A percentile compares a stretch with the other conserved stretches of the same genome.
Conservation (phyloP, 2,888 invertebrate species). For the Pristionchus mayeri region DNA sequence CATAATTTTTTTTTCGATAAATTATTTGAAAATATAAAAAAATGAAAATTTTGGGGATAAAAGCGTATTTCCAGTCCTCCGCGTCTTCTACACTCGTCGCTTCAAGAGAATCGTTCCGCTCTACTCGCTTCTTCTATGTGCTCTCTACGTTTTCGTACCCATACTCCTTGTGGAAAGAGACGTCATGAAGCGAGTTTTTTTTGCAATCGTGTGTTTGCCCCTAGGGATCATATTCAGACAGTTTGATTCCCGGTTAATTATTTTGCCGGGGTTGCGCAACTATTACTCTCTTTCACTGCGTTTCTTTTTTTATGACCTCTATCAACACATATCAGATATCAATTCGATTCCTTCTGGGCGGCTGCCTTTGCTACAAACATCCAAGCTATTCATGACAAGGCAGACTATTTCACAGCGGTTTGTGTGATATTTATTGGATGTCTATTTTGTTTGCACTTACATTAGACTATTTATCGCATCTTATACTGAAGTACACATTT, state of each 20-base stretch:
- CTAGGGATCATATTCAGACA: no score
- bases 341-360: not conserved
- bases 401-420: not conserved
- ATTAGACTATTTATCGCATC: not conserved
- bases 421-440: not conserved
- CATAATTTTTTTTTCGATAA: no score
- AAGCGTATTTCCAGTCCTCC: not conserved
- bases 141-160: not conserved
- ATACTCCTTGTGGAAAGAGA: not conserved
- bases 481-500: not conserved
- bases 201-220: not conserved
- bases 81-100: slow-evolving; percentile 10
- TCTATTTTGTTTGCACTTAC: not conserved
- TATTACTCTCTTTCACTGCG: not conserved
- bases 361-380: not conserved
- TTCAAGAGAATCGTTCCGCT: slow-evolving; percentile 21
- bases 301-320: not conserved
- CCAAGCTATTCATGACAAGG: not conserved
- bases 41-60: not conserved
- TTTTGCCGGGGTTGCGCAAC: not conserved
- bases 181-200: not conserved
- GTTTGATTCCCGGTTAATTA: no score
- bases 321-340: not conserved
- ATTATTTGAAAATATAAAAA: no score
- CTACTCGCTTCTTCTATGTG: not conserved